Conservation (phyloP, 2,888 invertebrate species). For the Euspilapteryx auroguttella region DNA sequence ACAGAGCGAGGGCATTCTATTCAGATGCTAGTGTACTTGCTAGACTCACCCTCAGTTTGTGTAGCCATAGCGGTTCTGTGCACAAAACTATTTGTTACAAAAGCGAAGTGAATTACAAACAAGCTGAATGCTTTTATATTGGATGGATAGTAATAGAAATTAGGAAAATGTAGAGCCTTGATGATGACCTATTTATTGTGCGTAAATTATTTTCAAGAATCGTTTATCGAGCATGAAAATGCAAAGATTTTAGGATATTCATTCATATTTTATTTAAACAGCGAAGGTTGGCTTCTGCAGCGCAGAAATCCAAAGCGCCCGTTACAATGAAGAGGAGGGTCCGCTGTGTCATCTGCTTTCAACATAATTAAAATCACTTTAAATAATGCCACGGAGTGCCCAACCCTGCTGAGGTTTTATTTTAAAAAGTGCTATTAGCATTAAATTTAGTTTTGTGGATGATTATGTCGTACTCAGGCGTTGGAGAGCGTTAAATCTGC, state of each 20-base stretch:
- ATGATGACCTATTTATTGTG: too few species aligned
- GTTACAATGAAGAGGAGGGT: slow-evolving; percentile 57
- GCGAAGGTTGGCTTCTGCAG: too few species aligned
- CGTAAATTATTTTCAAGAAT: too few species aligned
- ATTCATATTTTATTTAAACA: too few species aligned
- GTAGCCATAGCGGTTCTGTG: slow-evolving; percentile 15
- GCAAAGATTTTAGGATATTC: too few species aligned
- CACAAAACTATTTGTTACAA: slow-evolving; percentile 33
- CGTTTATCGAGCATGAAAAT: too few species aligned
- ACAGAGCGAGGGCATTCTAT: slow-evolving; percentile 46
- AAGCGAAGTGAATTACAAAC: slow-evolving; percentile 36
- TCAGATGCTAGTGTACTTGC: slow-evolving; percentile 36
- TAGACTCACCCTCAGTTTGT: slow-evolving; percentile 14
- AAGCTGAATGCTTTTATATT: too few species aligned
- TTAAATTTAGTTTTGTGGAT: slow-evolving; percentile 59
- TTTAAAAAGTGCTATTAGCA: slow-evolving; percentile 58
- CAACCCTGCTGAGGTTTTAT: slow-evolving; percentile 47
- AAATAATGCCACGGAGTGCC: slow-evolving; percentile 54
- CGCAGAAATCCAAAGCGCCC: too few species aligned
- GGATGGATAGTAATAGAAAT: too few species aligned
- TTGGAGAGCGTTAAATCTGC: slow-evolving; percentile 43
- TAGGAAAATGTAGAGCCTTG: too few species aligned
- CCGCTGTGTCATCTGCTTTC: slow-evolving; percentile 55
- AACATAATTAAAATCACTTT: slow-evolving; percentile 62
- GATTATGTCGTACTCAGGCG: slow-evolving; percentile 54